Conservation (phyloP, 2,797 vertebrate genomes). For the Ptychadena robeensis region DNA sequence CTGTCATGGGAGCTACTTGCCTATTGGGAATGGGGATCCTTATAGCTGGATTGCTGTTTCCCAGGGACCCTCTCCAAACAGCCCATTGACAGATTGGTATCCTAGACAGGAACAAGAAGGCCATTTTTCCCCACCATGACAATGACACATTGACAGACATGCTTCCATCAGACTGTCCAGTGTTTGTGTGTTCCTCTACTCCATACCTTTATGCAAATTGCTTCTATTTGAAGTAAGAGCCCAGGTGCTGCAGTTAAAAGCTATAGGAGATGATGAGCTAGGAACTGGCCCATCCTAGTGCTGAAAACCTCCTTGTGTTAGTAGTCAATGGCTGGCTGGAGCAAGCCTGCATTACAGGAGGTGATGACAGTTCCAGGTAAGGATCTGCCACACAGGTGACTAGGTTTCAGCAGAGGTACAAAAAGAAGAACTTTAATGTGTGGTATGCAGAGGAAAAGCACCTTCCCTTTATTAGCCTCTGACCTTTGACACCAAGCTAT, state of each 20-base stretch:
- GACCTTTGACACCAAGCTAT: slow-evolving; percentile 47
- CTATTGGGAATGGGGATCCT: slow-evolving; percentile 46
- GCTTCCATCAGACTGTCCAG: slow-evolving; percentile 53
- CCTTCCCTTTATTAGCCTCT: slow-evolving; percentile 70
- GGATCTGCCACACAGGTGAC: slow-evolving; percentile 71
- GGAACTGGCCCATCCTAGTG: slow-evolving; percentile 65
- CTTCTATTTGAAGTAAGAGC: slow-evolving; percentile 22
- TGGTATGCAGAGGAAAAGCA: slow-evolving; percentile 64
- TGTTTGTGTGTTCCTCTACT: slow-evolving; percentile 55
- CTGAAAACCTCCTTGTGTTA: slow-evolving; percentile 75
- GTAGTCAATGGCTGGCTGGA: slow-evolving; percentile 61
- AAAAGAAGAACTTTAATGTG: slow-evolving; percentile 65
- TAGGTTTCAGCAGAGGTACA: slow-evolving; percentile 67
- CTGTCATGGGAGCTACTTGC: slow-evolving; percentile 42
- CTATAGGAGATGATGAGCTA: slow-evolving; percentile 65
- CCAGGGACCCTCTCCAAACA: slow-evolving; percentile 49
- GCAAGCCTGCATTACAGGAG: slow-evolving; percentile 75
- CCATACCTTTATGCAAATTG: slow-evolving; percentile 11
- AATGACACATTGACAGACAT: slow-evolving; percentile 63
- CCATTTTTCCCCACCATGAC: slow-evolving; percentile 55
- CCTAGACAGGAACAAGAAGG: slow-evolving; percentile 60
- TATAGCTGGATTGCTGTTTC: slow-evolving; percentile 42
- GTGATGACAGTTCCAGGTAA: slow-evolving; percentile 80
- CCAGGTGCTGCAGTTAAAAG: slow-evolving; percentile 65
- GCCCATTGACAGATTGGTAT: slow-evolving; percentile 59